Evolutionary conservation across 2,888 invertebrate species (phyloP).

Genomic region (Microctonus brassicae): DNA sequence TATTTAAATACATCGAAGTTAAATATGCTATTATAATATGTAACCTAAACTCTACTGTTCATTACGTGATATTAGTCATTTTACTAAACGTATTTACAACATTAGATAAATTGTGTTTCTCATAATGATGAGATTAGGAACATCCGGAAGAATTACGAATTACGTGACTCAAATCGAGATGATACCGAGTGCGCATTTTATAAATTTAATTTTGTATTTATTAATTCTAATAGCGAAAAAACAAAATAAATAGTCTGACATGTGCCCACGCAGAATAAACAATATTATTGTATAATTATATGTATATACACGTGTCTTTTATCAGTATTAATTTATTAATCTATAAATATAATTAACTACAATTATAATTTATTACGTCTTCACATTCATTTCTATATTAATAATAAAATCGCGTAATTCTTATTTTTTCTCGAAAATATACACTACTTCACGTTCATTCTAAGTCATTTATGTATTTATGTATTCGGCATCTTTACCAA

Average conservation of each 20-base stretch:
- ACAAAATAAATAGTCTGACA: not conserved
- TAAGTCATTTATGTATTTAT: too few relatives aligned
- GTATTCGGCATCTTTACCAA: too few relatives aligned
- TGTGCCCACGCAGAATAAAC: not conserved
- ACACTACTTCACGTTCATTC: too few relatives aligned
- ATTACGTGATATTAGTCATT: not conserved
- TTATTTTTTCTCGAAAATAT: too few relatives aligned
- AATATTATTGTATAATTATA: too few relatives aligned
- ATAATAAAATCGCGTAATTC: not conserved
- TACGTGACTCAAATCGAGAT: constrained; percentile 38
- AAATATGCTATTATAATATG: not conserved
- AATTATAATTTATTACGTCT: not conserved
- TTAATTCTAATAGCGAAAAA: constrained; percentile 38
- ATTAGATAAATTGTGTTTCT: constrained; percentile 14
- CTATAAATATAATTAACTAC: not conserved
- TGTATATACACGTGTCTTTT: not conserved
- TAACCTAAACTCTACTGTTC: not conserved
- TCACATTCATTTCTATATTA: not conserved
- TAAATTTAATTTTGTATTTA: constrained; percentile 34
- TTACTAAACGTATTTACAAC: constrained; percentile 1
- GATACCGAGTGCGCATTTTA: constrained; percentile 31
- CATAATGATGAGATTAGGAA: constrained; percentile 43
- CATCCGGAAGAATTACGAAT: constrained; percentile 49
- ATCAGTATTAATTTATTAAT: not conserved
- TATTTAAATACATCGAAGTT: not conserved